These are phyloP conservation scores for Thaumetopoea pityocampa DNA, from an alignment of 1,140 invertebrate species.

Conservation along the genomic window DNA sequence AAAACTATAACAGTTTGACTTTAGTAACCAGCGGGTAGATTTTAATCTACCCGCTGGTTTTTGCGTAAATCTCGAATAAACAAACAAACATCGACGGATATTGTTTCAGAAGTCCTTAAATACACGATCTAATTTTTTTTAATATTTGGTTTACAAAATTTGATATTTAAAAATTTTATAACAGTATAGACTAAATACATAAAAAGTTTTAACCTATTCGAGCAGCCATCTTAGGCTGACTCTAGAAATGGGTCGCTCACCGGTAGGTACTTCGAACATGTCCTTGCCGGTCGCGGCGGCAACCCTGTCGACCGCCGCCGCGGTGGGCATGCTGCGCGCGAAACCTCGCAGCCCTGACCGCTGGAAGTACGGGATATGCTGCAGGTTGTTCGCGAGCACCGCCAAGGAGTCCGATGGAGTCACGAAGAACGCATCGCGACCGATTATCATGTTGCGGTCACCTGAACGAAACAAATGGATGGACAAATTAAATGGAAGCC, in stretches of 20 bases:
- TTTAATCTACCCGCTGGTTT: too few species aligned
- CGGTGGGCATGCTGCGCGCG: constrained; percentile 99
- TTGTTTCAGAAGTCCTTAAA: too few species aligned
- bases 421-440: constrained; percentile 97
- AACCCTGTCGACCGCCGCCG: constrained; percentile 95
- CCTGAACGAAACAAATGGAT: constrained; percentile 51
- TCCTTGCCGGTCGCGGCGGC: constrained; percentile 84
- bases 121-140: too few species aligned
- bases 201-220: too few species aligned
- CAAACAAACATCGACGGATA: too few species aligned
- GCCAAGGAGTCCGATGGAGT: constrained; percentile 98
- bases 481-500: background rate
- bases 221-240: too few species aligned
- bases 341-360: constrained; percentile 91
- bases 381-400: constrained; percentile 93
- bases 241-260: constrained; percentile 33
- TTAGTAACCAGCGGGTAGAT: too few species aligned
- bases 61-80: too few species aligned
- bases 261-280: constrained; percentile 97
- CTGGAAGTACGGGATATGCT: constrained; percentile 96
- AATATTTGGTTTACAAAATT: too few species aligned
- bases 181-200: too few species aligned
- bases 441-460: constrained; percentile 98
- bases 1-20: too few species aligned
- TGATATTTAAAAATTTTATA: too few species aligned